A percentile compares a stretch with the other conserved stretches of the same genome.
These are phyloP conservation scores for Iselma pallidipennis DNA, from an alignment of 2,888 invertebrate genomes.

Conservation along the genomic window DNA sequence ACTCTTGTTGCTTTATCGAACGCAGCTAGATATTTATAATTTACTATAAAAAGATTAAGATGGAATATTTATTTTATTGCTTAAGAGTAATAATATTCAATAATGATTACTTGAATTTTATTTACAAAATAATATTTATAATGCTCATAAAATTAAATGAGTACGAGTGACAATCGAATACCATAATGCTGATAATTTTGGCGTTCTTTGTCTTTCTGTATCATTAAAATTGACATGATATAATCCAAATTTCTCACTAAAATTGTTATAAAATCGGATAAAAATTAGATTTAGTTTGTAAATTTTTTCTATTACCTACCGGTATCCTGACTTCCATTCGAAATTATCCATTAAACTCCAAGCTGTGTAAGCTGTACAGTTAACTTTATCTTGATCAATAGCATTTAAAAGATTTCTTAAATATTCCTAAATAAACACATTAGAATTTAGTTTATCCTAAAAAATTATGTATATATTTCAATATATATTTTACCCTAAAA, in stretches of 20 bases:
- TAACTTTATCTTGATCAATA: conserved; percentile 31
- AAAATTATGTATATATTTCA: neutral
- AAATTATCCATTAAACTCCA: conserved; percentile 40
- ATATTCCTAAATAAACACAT: conserved; percentile 26
- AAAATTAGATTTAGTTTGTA: neutral
- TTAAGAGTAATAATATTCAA: no score
- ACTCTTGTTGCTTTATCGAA: no score
- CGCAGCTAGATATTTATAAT: no score
- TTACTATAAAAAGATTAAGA: no score
- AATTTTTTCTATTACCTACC: conserved; percentile 27
- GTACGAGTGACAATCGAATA: neutral
- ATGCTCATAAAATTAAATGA: neutral
- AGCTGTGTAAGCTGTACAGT: conserved; percentile 33
- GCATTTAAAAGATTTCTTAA: conserved; percentile 30
- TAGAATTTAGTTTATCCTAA: neutral
- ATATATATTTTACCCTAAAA: conserved; percentile 18
- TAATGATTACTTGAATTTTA: neutral
- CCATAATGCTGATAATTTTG: conserved; percentile 62
- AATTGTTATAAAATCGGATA: conserved; percentile 2
- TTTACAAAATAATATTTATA: neutral
- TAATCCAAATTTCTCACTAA: conserved; percentile 67
- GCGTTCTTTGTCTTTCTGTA: conserved; percentile 61
- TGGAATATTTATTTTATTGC: no score
- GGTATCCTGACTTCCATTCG: conserved; percentile 35
- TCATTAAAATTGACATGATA: conserved; percentile 67